Conservation (phyloP, 1,140 invertebrate species). For the Goniozus legneri region DNA sequence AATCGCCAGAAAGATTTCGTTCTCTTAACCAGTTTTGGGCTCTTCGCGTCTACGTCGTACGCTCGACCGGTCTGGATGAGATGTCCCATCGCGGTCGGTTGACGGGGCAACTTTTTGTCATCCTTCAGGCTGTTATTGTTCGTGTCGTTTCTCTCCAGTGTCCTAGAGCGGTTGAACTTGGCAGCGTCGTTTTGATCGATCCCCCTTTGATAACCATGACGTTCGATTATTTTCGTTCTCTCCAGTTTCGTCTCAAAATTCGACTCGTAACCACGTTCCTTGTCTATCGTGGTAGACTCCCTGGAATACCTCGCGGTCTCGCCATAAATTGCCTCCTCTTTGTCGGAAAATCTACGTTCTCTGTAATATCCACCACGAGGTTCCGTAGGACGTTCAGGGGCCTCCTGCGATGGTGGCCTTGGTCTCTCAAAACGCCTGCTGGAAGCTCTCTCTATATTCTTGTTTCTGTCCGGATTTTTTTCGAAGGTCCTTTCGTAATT, state of each 20-base stretch:
- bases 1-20: conserved; percentile 85
- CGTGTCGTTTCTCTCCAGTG: conserved; percentile 54
- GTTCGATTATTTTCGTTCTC: conserved; percentile 43
- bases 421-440: conserved; percentile 44
- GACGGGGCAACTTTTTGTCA: conserved; percentile 32
- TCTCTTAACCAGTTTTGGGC: conserved; percentile 64
- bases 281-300: conserved; percentile 31
- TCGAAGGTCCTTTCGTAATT: conserved; percentile 38
- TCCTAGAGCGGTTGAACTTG: conserved; percentile 19
- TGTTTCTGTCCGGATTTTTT: conserved; percentile 37
- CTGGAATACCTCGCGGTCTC: conserved; percentile 29
- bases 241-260: conserved; percentile 54
- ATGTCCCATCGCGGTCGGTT: conserved; percentile 43
- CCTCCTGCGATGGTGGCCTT: conserved; percentile 46
- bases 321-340: conserved; percentile 47
- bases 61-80: conserved; percentile 40
- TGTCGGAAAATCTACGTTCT: conserved; percentile 44
- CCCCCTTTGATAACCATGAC: conserved; percentile 32
- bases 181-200: neutral
- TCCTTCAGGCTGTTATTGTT: conserved; percentile 58
- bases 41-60: conserved; percentile 51
- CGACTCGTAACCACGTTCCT: conserved; percentile 50
- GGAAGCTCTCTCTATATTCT: conserved; percentile 28
- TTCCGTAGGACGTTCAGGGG: conserved; percentile 43
- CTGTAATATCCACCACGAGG: conserved; percentile 13